Evolutionary conservation across 2,797 vertebrate species (phyloP), one percentile per base, ranked within the genome.

Genomic region (Apogon hyalosoma): DNA sequence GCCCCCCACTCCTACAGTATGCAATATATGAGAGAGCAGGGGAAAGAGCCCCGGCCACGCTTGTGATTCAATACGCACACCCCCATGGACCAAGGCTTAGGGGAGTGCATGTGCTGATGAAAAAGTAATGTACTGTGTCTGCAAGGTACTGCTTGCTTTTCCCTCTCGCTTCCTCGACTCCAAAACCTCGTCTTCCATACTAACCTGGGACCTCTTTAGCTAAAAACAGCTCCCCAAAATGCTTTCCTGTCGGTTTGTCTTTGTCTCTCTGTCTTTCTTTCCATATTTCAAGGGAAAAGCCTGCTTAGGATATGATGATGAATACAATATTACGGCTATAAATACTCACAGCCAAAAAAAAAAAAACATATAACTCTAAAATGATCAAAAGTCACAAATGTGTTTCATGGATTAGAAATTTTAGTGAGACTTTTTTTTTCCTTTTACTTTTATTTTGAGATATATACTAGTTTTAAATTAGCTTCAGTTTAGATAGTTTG

Each of bases 71-170:
- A 82, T 87, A 85, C 71, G 76, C 87, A 83, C 83, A 84, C 87
- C 88, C 89, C 87, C 78, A 53, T 82, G 84, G 90, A 88, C 89
- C 80, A 58, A 85, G 79, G 87, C 90, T 91, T 91, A 88, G 82
- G 90, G 90, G 89, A 92, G 83, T 83, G 83, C 87, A 89, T 92
- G 90, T 89, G 91, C 92, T 93, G 92, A 94, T 94, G 93, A 93
- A 93, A 94, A 94, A 92, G 90, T 93, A 93, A 93, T 93, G 91
- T 93, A 91, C 82, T 92, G 91, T 92, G 91, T 93, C 91, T 92
- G 88, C 85, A 87, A 92, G 93, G 86, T 85, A 78, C 75, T 63
- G 80, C 83, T 80, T 67, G 84, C 78, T 79, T 86, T 73, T 73
- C 78, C 68, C 76, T 69, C 55, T 80, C 56, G 40, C 80, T 77